Percentiles rank a stretch among this genome's conserved stretches.
Conservation (phyloP, 2,113 vertebrate genomes). For the Sturnus vulgaris region DNA sequence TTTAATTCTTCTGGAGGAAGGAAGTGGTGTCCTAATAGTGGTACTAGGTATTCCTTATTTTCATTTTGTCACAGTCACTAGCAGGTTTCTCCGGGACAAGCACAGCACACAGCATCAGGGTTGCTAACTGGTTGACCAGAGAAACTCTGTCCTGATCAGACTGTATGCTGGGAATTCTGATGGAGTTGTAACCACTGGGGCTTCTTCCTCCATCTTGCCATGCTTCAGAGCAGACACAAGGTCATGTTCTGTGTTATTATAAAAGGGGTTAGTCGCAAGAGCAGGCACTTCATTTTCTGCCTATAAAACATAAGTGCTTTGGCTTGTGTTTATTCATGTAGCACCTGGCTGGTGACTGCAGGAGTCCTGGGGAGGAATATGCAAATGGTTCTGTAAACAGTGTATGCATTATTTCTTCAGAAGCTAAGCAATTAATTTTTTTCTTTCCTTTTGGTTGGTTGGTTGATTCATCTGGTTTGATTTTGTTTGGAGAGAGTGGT, state of each 20-base stretch:
- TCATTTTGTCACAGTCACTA: background rate
- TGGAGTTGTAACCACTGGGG: background rate
- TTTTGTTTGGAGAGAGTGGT: background rate
- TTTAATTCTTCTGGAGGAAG: background rate
- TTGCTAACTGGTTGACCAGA: background rate
- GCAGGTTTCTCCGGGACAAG: background rate
- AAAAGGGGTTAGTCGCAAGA: background rate
- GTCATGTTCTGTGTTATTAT: background rate
- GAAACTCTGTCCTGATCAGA: background rate
- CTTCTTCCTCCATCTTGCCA: background rate
- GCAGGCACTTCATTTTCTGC: background rate
- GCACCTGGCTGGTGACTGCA: background rate
- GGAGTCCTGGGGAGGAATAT: background rate
- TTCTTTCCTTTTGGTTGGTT: background rate
- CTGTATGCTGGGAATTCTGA: background rate
- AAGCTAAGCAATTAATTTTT: background rate
- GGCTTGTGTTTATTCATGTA: background rate
- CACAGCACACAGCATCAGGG: background rate
- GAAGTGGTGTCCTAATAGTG: background rate
- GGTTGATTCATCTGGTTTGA: background rate
- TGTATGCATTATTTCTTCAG: background rate
- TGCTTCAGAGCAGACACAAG: background rate
- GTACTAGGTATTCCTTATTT: background rate
- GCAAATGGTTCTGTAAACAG: background rate
- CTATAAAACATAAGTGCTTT: background rate